Evolutionary conservation across 2,113 vertebrate species (phyloP).

Genomic region (Plotosus lineatus): DNA sequence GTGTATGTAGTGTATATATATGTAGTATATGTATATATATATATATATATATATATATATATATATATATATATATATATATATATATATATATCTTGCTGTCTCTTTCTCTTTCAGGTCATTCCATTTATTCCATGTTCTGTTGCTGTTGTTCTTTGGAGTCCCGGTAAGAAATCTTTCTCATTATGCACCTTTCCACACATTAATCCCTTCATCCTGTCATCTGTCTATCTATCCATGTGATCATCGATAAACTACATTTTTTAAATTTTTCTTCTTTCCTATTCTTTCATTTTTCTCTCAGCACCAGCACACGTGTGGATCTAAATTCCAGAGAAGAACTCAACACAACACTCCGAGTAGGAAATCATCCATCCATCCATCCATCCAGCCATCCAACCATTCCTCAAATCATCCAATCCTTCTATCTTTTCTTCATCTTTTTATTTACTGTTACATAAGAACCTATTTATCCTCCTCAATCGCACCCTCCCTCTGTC

Average conservation of each 20-base stretch:
- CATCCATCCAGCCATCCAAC: not conserved
- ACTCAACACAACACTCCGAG: not conserved
- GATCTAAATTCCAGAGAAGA: constrained; percentile 23
- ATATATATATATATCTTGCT: no score
- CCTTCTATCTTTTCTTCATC: not conserved
- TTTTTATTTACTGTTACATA: not conserved
- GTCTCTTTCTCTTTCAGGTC: constrained; percentile 23
- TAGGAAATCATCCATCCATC: constrained; percentile 9
- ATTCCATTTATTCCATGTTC: constrained; percentile 46
- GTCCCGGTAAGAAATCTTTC: constrained; percentile 36
- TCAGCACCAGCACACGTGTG: constrained; percentile 24
- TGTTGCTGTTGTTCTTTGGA: constrained; percentile 49
- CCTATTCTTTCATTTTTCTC: constrained; percentile 14
- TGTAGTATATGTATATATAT: no score
- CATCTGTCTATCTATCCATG: not conserved
- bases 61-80: no score
- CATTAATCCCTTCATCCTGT: not conserved
- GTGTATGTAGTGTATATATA: no score
- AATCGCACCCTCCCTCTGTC: not conserved
- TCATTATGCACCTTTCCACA: not conserved
- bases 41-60: no score
- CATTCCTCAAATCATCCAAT: not conserved
- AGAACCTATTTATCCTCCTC: not conserved
- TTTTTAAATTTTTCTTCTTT: not conserved
- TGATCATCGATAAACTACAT: not conserved